A percentile compares a stretch with the other conserved stretches of the same genome.
Evolutionary conservation across 2,888 invertebrate genomes (phyloP).

Genomic region (Holacanthella duospinosa): DNA sequence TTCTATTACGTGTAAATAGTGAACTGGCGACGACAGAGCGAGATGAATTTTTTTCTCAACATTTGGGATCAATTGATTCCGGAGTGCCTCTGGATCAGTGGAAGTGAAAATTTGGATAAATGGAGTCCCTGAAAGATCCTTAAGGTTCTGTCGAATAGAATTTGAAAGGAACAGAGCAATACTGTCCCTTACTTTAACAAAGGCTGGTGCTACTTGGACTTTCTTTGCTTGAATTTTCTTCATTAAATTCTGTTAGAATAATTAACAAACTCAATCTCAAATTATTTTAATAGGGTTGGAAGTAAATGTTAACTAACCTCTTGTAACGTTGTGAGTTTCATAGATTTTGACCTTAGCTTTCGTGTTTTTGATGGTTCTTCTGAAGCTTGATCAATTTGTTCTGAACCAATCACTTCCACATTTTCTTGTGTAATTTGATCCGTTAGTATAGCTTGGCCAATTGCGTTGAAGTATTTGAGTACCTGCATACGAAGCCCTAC

Average conservation of each 20-base stretch:
- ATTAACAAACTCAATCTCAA: background rate
- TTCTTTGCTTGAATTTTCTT: background rate
- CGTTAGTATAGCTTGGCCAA: no score
- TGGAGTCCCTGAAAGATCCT: background rate
- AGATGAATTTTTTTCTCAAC: constrained; percentile 14
- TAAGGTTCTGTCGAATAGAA: no score
- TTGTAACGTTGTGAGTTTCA: background rate
- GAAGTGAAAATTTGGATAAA: constrained; percentile 8
- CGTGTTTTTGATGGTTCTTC: no score
- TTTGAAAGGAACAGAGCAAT: background rate
- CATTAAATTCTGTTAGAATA: background rate
- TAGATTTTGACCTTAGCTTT: background rate
- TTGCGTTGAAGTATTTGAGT: no score
- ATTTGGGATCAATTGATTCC: constrained; percentile 6
- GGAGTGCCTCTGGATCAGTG: constrained; percentile 8
- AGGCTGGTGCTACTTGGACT: no score
- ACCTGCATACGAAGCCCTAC: no score
- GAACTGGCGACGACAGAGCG: constrained; percentile 16
- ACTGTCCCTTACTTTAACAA: background rate
- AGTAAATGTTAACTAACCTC: background rate
- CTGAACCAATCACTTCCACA: background rate
- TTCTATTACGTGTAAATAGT: constrained; percentile 18
- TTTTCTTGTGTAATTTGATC: no score
- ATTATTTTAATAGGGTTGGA: background rate
- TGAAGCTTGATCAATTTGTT: background rate